These are phyloP conservation scores for Cydia fagiglandana DNA, from an alignment of 1,140 invertebrate species.

Conservation along the genomic window DNA sequence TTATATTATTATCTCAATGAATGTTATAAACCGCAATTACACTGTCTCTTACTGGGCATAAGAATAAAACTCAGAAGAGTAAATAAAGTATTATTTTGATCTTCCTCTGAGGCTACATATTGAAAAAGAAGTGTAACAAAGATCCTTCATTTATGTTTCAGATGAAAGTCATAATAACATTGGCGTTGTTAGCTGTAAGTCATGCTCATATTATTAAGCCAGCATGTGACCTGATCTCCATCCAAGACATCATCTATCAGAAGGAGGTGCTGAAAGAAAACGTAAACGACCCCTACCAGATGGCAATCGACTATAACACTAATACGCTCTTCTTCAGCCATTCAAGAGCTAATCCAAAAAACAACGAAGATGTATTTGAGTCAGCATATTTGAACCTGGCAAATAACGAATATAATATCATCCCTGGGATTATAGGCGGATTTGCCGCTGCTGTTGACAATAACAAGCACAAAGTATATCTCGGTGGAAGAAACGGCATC, in stretches of 20 bases:
- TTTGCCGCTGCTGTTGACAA: constrained; percentile 57
- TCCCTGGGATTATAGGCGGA: constrained; percentile 50
- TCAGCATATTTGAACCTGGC: constrained; percentile 53
- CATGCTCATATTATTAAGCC: constrained; percentile 22
- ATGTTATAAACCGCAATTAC: too few relatives aligned
- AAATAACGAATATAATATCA: constrained; percentile 45
- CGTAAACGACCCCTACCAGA: constrained; percentile 54
- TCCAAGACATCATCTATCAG: constrained; percentile 44
- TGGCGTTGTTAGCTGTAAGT: not conserved
- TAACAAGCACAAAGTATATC: constrained; percentile 46
- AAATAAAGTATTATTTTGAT: too few relatives aligned
- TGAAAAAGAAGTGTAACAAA: too few relatives aligned
- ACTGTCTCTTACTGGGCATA: too few relatives aligned
- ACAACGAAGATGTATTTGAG: constrained; percentile 42
- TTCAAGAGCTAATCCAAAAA: constrained; percentile 33
- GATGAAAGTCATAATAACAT: not conserved
- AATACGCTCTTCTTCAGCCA: constrained; percentile 62
- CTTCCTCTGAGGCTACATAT: too few relatives aligned
- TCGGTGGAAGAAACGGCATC: constrained; percentile 55
- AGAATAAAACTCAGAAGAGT: too few relatives aligned
- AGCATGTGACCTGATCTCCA: constrained; percentile 46
- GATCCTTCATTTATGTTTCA: not conserved
- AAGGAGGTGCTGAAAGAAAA: constrained; percentile 48
- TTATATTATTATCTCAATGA: too few relatives aligned
- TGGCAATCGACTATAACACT: constrained; percentile 55